These are phyloP conservation scores for Drosophila suboccidentalis DNA, from an alignment of 2,888 invertebrate species.

Conservation along the genomic window DNA sequence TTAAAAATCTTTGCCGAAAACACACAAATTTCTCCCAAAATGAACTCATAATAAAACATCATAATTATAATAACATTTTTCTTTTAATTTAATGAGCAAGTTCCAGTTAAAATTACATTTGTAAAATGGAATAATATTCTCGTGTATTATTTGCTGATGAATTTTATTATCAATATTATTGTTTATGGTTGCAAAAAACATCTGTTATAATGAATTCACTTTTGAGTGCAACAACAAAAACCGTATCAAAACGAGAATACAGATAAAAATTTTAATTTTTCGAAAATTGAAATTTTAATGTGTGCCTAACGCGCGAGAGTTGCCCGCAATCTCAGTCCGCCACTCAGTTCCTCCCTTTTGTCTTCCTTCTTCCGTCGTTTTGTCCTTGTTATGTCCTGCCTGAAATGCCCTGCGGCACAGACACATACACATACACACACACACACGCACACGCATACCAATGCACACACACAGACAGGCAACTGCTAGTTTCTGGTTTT, in stretches of 20 bases:
- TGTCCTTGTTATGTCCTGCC: constrained; percentile 35
- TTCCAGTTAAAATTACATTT: no score
- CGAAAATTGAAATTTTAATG: constrained; percentile 73
- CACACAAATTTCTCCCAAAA: no score
- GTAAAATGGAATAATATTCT: neutral
- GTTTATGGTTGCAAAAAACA: neutral
- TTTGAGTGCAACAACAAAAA: neutral
- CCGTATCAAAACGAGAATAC: constrained; percentile 7
- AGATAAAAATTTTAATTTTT: constrained; percentile 70
- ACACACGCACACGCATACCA: constrained; percentile 2
- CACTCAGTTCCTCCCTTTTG: neutral
- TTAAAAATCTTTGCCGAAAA: no score
- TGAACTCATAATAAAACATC: no score
- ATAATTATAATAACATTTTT: no score
- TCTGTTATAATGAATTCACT: neutral
- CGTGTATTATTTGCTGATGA: neutral
- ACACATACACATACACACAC: constrained; percentile 7
- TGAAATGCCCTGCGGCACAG: constrained; percentile 29
- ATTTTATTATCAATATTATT: neutral
- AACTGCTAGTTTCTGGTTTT: constrained; percentile 68
- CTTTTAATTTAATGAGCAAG: no score
- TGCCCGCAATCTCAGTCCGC: constrained; percentile 33
- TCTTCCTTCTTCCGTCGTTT: constrained; percentile 9
- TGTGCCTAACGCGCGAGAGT: constrained; percentile 47
- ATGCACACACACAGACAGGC: constrained; percentile 19